Base-by-base conservation (phyloP, 2,113 vertebrate genomes). In the Lucifuga dentata region DNA sequence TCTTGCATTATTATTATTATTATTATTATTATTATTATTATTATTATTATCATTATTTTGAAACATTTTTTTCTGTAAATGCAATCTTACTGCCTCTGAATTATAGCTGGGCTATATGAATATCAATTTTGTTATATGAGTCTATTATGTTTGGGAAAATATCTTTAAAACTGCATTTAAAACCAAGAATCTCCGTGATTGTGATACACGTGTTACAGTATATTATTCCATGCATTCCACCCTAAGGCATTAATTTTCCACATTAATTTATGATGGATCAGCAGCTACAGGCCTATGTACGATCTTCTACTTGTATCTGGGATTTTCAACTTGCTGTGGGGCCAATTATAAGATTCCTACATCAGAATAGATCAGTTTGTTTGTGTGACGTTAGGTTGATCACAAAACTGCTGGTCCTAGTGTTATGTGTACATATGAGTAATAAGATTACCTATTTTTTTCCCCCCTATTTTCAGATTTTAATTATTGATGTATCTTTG, bases 181-280 rank as follows among this genome's bases (percentile, higher is more conserved):
- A 81, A 81, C 52, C 23, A 58, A 63, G 49, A 72, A 84, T 73
- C 65, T 75, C 75, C 52, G 17, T 60, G 24, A 46, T 19, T 26
- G n/a, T n/a, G n/a, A n/a, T n/a, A n/a, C n/a, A n/a, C n/a, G n/a
- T n/a, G n/a, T 44, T 35, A 62, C 65, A 51, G 44, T 11, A 16
- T n/a, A 26, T 53, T 46, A 8, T 29, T 69, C 8, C 5, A 20
- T 12, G 21, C 35, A 23, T 36, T 23, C 39, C 44, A 20, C 11
- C 24, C 23, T 24, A 32, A 53, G 38, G 50, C 10, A 32, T 23
- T n/a, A 15, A 8, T 17, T n/a, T 41, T 36, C 43, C 55, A 13
- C 10, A 3, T 23, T 29, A 5, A 19, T 19, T 38, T 8, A 21
- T 24, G 29, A 20, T 40, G 5, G 63, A 41, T 57, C 46, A 41